These are phyloP conservation scores for Xiphydria camelus DNA, from an alignment of 2,888 invertebrate species.

Conservation along the genomic window DNA sequence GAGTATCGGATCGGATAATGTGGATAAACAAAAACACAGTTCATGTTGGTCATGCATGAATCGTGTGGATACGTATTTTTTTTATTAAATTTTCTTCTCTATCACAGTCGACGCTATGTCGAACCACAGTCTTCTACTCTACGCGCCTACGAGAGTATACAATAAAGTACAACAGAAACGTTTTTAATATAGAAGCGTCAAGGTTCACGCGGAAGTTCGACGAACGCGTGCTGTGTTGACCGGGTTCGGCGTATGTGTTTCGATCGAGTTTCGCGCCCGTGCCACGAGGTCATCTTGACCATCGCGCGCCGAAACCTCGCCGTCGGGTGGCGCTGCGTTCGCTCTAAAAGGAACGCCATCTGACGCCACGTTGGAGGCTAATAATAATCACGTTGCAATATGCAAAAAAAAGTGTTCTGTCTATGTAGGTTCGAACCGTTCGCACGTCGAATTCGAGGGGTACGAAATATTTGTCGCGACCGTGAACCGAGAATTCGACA, in stretches of 20 bases:
- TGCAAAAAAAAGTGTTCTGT: constrained; percentile 6
- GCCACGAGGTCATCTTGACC: too few species aligned
- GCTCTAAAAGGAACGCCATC: too few species aligned
- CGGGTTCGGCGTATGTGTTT: too few species aligned
- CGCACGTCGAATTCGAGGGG: constrained; percentile 1
- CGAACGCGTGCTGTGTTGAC: background rate
- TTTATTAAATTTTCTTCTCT: constrained; percentile 25
- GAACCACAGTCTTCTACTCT: constrained; percentile 36
- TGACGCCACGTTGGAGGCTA: background rate
- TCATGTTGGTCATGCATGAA: background rate
- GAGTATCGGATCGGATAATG: too few species aligned
- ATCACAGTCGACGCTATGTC: constrained; percentile 32
- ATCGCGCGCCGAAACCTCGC: too few species aligned
- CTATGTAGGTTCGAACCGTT: constrained; percentile 18
- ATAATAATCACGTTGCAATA: constrained; percentile 5
- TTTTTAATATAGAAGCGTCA: too few species aligned
- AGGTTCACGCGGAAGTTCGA: background rate
- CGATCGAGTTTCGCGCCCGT: too few species aligned
- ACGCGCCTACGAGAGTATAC: too few species aligned
- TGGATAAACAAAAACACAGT: background rate
- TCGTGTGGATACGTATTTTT: constrained; percentile 12
- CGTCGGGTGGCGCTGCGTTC: too few species aligned
- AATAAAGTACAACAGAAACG: constrained; percentile 22
- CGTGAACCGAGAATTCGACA: constrained; percentile 8
- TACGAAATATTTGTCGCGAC: too few species aligned